Conservation (phyloP, 2,888 invertebrate genomes). For the Tryphoninae sp. region DNA sequence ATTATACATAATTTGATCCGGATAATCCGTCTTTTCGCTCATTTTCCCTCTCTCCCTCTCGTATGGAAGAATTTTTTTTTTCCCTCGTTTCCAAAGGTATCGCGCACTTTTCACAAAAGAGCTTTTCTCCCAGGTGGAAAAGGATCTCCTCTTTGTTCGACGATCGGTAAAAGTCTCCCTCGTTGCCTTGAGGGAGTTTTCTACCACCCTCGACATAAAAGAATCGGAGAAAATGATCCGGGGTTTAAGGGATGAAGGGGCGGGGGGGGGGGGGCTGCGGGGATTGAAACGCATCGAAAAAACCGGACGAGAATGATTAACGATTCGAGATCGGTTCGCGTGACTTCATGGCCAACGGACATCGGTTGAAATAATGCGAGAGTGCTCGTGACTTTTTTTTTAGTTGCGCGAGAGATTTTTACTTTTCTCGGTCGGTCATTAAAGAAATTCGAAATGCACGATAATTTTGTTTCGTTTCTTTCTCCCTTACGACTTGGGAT, state of each 20-base stretch:
- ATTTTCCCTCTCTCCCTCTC: constrained; percentile 3
- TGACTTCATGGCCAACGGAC: constrained; percentile 61
- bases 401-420: background rate
- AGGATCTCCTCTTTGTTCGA: constrained; percentile 38
- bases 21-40: constrained; percentile 58
- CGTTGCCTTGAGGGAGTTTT: background rate
- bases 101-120: constrained; percentile 41
- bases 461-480: constrained; percentile 24
- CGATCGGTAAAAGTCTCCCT: constrained; percentile 1
- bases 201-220: constrained; percentile 13
- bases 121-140: constrained; percentile 19
- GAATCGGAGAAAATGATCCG: background rate
- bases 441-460: constrained; percentile 56
- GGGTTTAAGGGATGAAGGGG: background rate
- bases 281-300: constrained; percentile 19
- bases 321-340: constrained; percentile 62
- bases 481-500: constrained; percentile 2
- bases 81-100: constrained; percentile 11
- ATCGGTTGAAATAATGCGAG: constrained; percentile 60
- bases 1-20: constrained; percentile 66
- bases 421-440: constrained; percentile 43
- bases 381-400: constrained; percentile 32
- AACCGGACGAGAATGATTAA: constrained; percentile 60
- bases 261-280: background rate
- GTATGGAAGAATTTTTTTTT: background rate